These are phyloP conservation scores for Cryptocheilus praepositus DNA, from an alignment of 2,888 invertebrate genomes.

Conservation along the genomic window DNA sequence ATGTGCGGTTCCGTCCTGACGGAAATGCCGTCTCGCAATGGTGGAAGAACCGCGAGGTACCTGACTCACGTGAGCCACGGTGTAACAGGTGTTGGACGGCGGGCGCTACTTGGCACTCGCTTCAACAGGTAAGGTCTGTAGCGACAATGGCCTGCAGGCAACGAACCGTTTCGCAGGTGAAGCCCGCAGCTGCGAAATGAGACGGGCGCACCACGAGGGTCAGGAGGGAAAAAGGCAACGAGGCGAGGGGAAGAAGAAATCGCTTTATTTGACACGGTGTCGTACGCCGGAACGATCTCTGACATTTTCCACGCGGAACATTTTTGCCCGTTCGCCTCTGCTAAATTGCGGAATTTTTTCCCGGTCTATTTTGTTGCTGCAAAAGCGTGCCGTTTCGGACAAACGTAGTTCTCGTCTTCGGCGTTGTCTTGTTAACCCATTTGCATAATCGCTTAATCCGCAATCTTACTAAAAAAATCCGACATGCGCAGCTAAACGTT, in stretches of 20 bases:
- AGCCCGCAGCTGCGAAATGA: slow-evolving; percentile 55
- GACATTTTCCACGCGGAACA: too few species aligned
- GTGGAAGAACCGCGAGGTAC: background rate
- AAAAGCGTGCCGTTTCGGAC: too few species aligned
- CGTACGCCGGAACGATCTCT: background rate
- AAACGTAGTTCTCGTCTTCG: too few species aligned
- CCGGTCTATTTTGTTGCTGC: too few species aligned
- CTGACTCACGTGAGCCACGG: slow-evolving; percentile 42
- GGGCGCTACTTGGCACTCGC: slow-evolving; percentile 42
- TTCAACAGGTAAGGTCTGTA: slow-evolving; percentile 54
- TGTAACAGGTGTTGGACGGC: slow-evolving; percentile 58
- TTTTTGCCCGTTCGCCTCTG: too few species aligned
- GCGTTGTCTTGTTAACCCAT: too few species aligned
- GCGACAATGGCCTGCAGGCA: slow-evolving; percentile 44
- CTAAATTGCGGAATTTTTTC: too few species aligned
- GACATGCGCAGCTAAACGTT: too few species aligned
- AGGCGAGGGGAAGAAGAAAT: slow-evolving; percentile 40
- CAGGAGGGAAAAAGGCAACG: slow-evolving; percentile 11
- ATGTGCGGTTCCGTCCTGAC: too few species aligned
- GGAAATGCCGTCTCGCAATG: too few species aligned
- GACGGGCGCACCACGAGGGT: slow-evolving; percentile 16
- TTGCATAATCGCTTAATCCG: too few species aligned
- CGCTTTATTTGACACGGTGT: slow-evolving; percentile 52
- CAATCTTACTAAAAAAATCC: too few species aligned
- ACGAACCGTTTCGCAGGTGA: slow-evolving; percentile 61